Base-by-base conservation (phyloP, 2,797 vertebrate species). In the Crocodylus rhombifer region DNA sequence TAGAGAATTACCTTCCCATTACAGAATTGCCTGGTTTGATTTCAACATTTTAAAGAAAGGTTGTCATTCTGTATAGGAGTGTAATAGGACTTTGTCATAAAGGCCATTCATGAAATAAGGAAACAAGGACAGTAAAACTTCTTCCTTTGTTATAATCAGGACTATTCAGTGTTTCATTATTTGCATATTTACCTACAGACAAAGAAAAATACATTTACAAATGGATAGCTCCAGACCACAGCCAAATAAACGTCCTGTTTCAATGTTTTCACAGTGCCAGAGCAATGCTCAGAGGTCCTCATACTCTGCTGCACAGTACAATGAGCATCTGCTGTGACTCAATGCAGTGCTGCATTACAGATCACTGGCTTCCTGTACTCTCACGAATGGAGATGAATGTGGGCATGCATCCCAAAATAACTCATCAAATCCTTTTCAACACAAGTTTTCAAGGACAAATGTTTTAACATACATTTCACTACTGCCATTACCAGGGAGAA, bases 381-480 rank as follows among this genome's bases (percentile, higher is more conserved):
- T 33, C 57, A 78, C 56, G 71, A n/a, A 42, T 3, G 4, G 61
- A 92, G 74, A 80, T 75, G 25, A 64, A 58, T 8, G 60, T 25
- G 18, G 77, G 74, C 79, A 80, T 3, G 4, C 8, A 80, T 84
- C 74, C 93, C 60, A 73, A 42, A 84, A 77, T 14, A 94, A 79
- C 26, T 58, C 65, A 16, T 42, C 81, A 64, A 77, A 90, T 84
- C 42, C 57, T 79, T 60, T 81, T 55, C 86, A 51, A 58, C 26
- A n/a, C 42, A 76, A 58, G 77, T 57, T 76, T 90, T 71, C 82
- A 88, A 86, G 87, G 87, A 79, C 82, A 64, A 89, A 30, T 64
- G 56, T 90, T 94, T 65, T 56, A 86, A 87, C 33, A 56, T 7
- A 25, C 60, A 65, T 83, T 91, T 94, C 75, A 81, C 13, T 56